Conservation (phyloP, 2,113 vertebrate genomes). For the Tupaia chinensis region DNA sequence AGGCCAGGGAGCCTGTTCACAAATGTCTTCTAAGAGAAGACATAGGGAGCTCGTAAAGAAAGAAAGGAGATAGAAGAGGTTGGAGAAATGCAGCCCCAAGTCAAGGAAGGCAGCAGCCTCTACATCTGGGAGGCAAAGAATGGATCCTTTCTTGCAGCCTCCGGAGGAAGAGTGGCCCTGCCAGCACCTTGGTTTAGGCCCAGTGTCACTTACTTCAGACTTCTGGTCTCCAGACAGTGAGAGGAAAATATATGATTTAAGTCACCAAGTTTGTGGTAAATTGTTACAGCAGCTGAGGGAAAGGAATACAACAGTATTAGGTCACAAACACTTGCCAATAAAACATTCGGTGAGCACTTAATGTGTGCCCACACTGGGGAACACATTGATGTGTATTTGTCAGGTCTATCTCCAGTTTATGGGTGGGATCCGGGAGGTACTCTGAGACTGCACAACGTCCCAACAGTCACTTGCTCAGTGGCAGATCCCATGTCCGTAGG, state of each 20-base stretch:
- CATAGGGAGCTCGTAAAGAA: background rate
- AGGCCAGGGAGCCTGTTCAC: too few relatives aligned
- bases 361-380: too few relatives aligned
- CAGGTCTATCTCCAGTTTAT: background rate
- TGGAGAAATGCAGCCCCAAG: too few relatives aligned
- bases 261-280: background rate
- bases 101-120: background rate
- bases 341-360: background rate
- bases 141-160: background rate
- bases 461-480: background rate
- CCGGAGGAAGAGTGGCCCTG: fast-evolving
- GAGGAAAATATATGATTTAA: background rate
- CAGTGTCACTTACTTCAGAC: background rate
- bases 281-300: background rate
- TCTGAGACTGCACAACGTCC: background rate
- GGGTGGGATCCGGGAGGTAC: background rate
- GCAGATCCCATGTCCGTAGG: background rate
- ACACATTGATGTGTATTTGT: background rate
- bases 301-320: background rate
- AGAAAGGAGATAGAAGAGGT: background rate
- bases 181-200: background rate
- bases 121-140: too few relatives aligned
- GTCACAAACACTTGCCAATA: background rate
- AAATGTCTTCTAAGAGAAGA: background rate
- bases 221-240: background rate